Percentiles rank a stretch among this genome's conserved stretches.
These are phyloP conservation scores for Spatulosminthurus flaviceps DNA, from an alignment of 2,888 invertebrate genomes.

Conservation along the genomic window DNA sequence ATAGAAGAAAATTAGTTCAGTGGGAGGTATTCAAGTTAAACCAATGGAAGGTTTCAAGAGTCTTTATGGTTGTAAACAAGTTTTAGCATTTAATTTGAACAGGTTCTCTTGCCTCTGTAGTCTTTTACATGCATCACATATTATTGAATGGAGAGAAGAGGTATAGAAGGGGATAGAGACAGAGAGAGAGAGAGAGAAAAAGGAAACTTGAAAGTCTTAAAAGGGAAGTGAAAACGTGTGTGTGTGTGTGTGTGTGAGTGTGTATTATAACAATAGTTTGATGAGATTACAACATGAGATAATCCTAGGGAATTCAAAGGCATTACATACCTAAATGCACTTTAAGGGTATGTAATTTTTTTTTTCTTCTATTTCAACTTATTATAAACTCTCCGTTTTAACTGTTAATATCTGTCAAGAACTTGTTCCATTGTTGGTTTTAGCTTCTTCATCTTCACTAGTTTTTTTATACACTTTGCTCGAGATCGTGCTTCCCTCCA, in stretches of 20 bases:
- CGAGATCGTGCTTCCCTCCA: neutral
- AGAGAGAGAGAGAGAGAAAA: too few relatives aligned
- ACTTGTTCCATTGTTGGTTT: neutral
- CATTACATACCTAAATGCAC: neutral
- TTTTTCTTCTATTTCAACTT: too few relatives aligned
- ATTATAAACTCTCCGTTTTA: neutral
- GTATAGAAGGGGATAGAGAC: too few relatives aligned
- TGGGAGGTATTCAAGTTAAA: too few relatives aligned
- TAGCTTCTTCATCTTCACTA: neutral
- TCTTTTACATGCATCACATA: too few relatives aligned
- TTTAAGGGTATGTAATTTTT: neutral
- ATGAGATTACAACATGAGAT: constrained; percentile 40
- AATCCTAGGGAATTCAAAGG: constrained; percentile 11
- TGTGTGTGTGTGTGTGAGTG: too few relatives aligned
- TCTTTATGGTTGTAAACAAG: too few relatives aligned
- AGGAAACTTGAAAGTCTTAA: constrained; percentile 23
- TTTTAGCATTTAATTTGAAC: too few relatives aligned
- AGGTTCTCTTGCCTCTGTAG: too few relatives aligned
- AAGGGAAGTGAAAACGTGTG: constrained; percentile 37
- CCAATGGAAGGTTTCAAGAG: too few relatives aligned
- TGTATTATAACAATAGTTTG: neutral
- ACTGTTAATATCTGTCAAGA: constrained; percentile 18
- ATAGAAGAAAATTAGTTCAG: too few relatives aligned
- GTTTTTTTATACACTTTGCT: neutral
- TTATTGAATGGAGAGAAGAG: neutral